Evolutionary conservation across 2,888 invertebrate genomes (phyloP).

Genomic region (Drosophila greeni): DNA sequence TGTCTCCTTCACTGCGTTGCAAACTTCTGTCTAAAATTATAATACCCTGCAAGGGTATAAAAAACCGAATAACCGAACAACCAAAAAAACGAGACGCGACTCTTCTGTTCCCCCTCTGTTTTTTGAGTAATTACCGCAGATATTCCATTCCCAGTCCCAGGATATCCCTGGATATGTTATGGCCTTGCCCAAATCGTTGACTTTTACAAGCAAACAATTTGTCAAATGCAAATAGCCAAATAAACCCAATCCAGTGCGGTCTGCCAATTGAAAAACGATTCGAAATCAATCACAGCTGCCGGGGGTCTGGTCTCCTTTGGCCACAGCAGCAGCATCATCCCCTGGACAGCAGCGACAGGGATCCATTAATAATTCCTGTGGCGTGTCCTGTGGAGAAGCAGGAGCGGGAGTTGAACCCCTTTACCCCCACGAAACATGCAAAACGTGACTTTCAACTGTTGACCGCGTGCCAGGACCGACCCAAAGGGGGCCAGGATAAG

Average conservation of each 20-base stretch:
- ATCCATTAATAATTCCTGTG: conserved; percentile 73
- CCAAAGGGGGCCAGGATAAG: conserved; percentile 6
- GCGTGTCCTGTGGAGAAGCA: conserved; percentile 62
- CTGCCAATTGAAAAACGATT: conserved; percentile 73
- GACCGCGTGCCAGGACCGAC: conserved; percentile 57
- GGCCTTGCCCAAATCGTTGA: conserved; percentile 61
- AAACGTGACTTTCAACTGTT: conserved; percentile 72
- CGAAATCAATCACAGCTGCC: conserved; percentile 71
- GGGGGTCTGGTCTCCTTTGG: conserved; percentile 19
- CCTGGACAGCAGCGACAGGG: conserved; percentile 31
- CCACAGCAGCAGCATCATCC: conserved; percentile 21
- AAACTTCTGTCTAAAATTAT: too few relatives aligned
- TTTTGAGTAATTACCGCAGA: conserved; percentile 68
- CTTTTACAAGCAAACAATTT: conserved; percentile 73
- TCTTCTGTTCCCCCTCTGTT: conserved; percentile 11
- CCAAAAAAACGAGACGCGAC: conserved; percentile 44
- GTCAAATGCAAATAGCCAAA: conserved; percentile 73
- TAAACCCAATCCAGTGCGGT: conserved; percentile 56
- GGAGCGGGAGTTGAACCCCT: conserved; percentile 16
- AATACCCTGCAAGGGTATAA: too few relatives aligned
- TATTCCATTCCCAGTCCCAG: not conserved
- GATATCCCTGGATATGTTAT: conserved; percentile 33
- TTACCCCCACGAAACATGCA: conserved; percentile 36
- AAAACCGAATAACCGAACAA: conserved; percentile 21
- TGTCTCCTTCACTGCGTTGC: too few relatives aligned